Conservation (phyloP, 2,888 invertebrate genomes). For the Reticulitermes lucifugus region DNA sequence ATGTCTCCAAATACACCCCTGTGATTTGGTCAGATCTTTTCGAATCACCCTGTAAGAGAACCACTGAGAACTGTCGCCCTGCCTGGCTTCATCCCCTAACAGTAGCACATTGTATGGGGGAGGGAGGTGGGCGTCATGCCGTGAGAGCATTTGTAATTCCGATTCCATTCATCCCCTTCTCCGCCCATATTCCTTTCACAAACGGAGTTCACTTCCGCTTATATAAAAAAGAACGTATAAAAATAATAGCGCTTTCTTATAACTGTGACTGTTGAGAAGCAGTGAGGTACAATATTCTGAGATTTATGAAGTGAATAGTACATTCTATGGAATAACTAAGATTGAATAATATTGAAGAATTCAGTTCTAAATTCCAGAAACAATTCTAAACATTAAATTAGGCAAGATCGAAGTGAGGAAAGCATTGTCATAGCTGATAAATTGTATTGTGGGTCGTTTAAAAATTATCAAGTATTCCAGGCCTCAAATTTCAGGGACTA, state of each 20-base stretch:
- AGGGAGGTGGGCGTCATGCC: slow-evolving; percentile 38
- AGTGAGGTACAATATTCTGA: neutral
- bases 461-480: too few relatives aligned
- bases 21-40: neutral
- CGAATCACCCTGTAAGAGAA: neutral
- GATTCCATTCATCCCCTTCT: slow-evolving; percentile 49
- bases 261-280: neutral
- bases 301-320: neutral
- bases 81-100: slow-evolving; percentile 33
- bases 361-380: too few relatives aligned
- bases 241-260: slow-evolving; percentile 6
- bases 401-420: too few relatives aligned
- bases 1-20: too few relatives aligned
- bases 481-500: too few relatives aligned
- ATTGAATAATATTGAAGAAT: too few relatives aligned
- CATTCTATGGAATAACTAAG: neutral
- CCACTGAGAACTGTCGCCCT: neutral
- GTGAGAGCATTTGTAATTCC: slow-evolving; percentile 51
- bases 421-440: too few relatives aligned
- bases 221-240: neutral
- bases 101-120: slow-evolving; percentile 24
- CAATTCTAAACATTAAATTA: too few relatives aligned
- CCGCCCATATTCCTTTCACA: slow-evolving; percentile 31
- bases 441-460: too few relatives aligned
- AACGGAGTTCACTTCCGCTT: slow-evolving; percentile 50